Evolutionary conservation across 2,113 vertebrate genomes (phyloP), one percentile per base, ranked within the genome.

Genomic region (Alaudala cheleensis): DNA sequence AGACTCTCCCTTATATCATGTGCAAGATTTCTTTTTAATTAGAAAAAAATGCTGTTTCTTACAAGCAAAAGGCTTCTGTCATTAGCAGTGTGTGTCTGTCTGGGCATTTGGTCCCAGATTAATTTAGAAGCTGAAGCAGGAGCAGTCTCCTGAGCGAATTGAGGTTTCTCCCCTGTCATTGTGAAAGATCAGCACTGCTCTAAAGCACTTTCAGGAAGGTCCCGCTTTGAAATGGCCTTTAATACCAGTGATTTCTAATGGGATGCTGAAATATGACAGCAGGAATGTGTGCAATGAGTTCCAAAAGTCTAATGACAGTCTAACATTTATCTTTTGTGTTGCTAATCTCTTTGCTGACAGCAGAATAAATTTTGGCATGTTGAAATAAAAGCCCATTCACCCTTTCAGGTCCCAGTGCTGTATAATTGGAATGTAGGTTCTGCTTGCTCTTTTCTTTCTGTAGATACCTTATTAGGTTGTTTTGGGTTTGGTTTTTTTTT

Each of bases 31-130:
- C 88, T 96, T 96, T 96, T 93, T 97, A 96, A 97, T 96, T 96
- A 94, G 93, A 42, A 79, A 76, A 96, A 96, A 81, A 78, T 50
- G 49, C 72, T 92, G 60, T 54, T 90, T 92, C 90, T 88, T 94
- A 60, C 40, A 84, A 93, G 93, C 71, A 71, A 94, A 77, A 93
- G 69, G 24, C 47, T 97, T 92, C 72, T 88, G 82, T 96, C 95
- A 95, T 95, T 97, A 96, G 51, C 51, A 39, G 40, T 20, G 16
- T 93, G 71, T 86, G 40, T 88, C 95, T 95, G 85, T 74, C 67
- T 95, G 90, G 76, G 88, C 81, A 67, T 95, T 96, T 93, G 82
- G 94, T 97, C 96, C 92, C 94, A 96, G 94, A 95, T 97, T 96
- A 96, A 97, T 97, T 97, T 96, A 93, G 82, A 88, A 96, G 60